phyloP scores from a whole-genome alignment of 1,140 invertebrate genomes.

The Chionoecetes opilio region DNA sequence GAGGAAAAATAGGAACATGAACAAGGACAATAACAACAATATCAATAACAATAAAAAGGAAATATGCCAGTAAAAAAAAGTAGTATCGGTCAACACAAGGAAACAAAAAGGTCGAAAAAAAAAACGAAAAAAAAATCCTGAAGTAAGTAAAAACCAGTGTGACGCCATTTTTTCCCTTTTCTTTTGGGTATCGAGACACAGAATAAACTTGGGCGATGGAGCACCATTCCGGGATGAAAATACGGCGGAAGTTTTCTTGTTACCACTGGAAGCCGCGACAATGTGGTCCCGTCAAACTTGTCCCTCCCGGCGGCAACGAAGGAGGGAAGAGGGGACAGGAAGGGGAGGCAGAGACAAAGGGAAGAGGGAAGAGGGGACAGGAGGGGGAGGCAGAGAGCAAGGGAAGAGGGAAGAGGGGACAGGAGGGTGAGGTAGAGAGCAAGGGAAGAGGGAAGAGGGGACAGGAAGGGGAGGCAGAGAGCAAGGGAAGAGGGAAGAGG shows the following conservation, averaged over 20 bases:
- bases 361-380: background rate
- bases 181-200: background rate
- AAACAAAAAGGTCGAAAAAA: background rate
- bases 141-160: background rate
- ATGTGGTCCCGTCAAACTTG: conserved; percentile 6
- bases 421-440: background rate
- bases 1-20: too few species aligned
- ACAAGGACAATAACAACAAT: too few species aligned
- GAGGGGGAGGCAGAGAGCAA: background rate
- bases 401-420: background rate
- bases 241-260: conserved; percentile 9
- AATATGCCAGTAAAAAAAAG: background rate
- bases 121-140: background rate
- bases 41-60: too few species aligned
- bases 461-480: background rate
- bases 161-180: background rate
- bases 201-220: conserved; percentile 9
- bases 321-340: background rate
- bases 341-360: too few species aligned
- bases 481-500: too few species aligned
- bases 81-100: background rate
- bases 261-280: conserved; percentile 24
- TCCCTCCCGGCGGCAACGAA: background rate
- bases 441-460: background rate
- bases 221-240: conserved; percentile 7